Percentiles rank a stretch among this genome's conserved stretches.
phyloP scores from a whole-genome alignment of 92 coral and sea anemone species.

The Ricordea florida region DNA sequence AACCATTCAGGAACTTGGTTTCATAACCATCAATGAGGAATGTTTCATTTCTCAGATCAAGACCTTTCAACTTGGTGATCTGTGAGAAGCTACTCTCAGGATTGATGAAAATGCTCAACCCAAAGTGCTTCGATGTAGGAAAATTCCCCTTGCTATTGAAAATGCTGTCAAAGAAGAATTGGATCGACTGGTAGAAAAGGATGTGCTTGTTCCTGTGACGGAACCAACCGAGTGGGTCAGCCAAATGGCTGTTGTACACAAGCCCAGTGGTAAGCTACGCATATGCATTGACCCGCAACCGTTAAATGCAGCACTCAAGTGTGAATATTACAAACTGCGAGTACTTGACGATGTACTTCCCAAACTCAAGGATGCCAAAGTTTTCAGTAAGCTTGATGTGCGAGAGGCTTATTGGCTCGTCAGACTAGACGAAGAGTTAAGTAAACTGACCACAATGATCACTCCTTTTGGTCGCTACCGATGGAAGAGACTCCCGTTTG shows the following conservation, averaged over 20 bases:
- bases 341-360: constrained; percentile 29
- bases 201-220: constrained; percentile 50
- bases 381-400: constrained; percentile 42
- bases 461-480: too few species aligned
- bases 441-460: constrained; percentile 11
- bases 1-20: constrained; percentile 47
- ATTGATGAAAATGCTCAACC: constrained; percentile 23
- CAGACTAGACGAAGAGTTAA: background rate
- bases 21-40: too few species aligned
- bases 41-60: constrained; percentile 11
- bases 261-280: constrained; percentile 34
- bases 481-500: constrained; percentile 32
- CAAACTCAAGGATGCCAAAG: constrained; percentile 7
- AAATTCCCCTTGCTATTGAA: constrained; percentile 54
- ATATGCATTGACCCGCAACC: constrained; percentile 64
- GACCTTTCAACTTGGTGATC: constrained; percentile 18
- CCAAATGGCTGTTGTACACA: too few species aligned
- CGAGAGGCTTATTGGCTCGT: constrained; percentile 29
- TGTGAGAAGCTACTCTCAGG: too few species aligned
- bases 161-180: constrained; percentile 46
- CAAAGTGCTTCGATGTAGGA: constrained; percentile 32
- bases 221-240: too few species aligned
- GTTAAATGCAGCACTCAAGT: too few species aligned
- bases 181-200: constrained; percentile 36
- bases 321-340: constrained; percentile 8